These are phyloP conservation scores for Diaperis boleti DNA, from an alignment of 2,888 invertebrate genomes.

Conservation along the genomic window DNA sequence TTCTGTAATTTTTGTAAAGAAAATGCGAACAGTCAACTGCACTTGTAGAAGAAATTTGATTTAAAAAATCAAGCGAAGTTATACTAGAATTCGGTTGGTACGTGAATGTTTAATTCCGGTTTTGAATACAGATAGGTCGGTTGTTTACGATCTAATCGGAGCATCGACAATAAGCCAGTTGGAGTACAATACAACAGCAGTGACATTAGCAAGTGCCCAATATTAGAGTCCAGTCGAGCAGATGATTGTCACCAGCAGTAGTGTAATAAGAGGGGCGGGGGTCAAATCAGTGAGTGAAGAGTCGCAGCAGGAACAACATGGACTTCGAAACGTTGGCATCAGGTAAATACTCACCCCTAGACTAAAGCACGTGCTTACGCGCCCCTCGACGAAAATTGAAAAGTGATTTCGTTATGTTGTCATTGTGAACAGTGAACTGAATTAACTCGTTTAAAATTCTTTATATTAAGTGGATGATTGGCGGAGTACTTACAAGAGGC, in stretches of 20 bases:
- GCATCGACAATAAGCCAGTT: constrained; percentile 41
- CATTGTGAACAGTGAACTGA: constrained; percentile 51
- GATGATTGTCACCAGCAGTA: constrained; percentile 52
- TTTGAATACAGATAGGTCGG: constrained; percentile 38
- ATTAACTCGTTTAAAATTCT: constrained; percentile 57
- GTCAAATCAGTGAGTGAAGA: constrained; percentile 51
- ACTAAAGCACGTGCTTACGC: constrained; percentile 9
- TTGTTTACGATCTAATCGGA: constrained; percentile 43
- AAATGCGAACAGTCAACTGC: too few relatives aligned
- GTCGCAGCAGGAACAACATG: constrained; percentile 51
- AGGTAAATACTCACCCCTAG: constrained; percentile 58
- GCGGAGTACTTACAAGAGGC: constrained; percentile 46
- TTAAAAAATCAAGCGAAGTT: too few relatives aligned
- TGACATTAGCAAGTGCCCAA: constrained; percentile 46
- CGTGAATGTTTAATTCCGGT: constrained; percentile 18
- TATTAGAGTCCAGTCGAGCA: constrained; percentile 53
- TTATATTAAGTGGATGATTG: constrained; percentile 62
- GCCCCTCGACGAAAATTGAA: constrained; percentile 13
- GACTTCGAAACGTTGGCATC: constrained; percentile 64
- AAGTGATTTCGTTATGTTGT: constrained; percentile 25
- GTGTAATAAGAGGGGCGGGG: constrained; percentile 52
- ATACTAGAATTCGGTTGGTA: constrained; percentile 5
- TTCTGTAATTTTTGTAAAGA: too few relatives aligned
- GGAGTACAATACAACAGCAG: constrained; percentile 39
- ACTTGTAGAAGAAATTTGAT: too few relatives aligned